Percentiles rank a stretch among this genome's conserved stretches.
These are phyloP conservation scores for Zaprionus ornatus DNA, from an alignment of 1,140 invertebrate genomes.

Conservation along the genomic window DNA sequence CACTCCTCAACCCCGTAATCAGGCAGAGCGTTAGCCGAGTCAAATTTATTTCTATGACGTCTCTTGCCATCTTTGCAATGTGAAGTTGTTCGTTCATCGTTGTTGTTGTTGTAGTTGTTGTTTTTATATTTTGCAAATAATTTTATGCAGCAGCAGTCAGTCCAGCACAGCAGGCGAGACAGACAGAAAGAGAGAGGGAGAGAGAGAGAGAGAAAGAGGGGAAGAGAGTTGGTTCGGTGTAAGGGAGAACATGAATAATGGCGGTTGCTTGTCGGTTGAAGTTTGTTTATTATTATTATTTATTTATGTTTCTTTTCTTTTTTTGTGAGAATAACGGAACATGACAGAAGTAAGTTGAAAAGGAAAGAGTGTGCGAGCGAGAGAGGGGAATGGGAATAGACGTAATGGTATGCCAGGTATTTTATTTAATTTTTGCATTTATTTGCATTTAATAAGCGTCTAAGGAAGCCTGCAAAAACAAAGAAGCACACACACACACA, in stretches of 20 bases:
- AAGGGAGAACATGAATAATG: slow-evolving; percentile 54
- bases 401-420: slow-evolving; percentile 67
- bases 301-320: slow-evolving; percentile 38
- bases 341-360: slow-evolving; percentile 69
- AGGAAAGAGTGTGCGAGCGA: slow-evolving; percentile 19
- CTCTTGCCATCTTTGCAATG: slow-evolving; percentile 80
- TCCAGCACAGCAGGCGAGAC: slow-evolving; percentile 34
- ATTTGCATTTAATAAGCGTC: slow-evolving; percentile 70
- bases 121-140: slow-evolving; percentile 38
- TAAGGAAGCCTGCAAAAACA: slow-evolving; percentile 34
- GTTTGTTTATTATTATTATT: slow-evolving; percentile 46
- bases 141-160: slow-evolving; percentile 78
- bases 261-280: slow-evolving; percentile 40
- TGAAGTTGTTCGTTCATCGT: slow-evolving; percentile 33
- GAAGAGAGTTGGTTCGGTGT: slow-evolving; percentile 22
- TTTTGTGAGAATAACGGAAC: slow-evolving; percentile 51
- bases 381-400: slow-evolving; percentile 47
- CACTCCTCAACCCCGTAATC: slow-evolving; percentile 84
- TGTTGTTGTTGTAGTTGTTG: slow-evolving; percentile 29
- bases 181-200: slow-evolving; percentile 33
- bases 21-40: slow-evolving; percentile 80
- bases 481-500: slow-evolving; percentile 15
- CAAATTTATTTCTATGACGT: slow-evolving; percentile 83
- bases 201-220: slow-evolving; percentile 33
- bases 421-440: slow-evolving; percentile 79